Evolutionary conservation across 2,888 invertebrate genomes (phyloP), one percentile per base, ranked within the genome.

Genomic region (Diogma glabrata): DNA sequence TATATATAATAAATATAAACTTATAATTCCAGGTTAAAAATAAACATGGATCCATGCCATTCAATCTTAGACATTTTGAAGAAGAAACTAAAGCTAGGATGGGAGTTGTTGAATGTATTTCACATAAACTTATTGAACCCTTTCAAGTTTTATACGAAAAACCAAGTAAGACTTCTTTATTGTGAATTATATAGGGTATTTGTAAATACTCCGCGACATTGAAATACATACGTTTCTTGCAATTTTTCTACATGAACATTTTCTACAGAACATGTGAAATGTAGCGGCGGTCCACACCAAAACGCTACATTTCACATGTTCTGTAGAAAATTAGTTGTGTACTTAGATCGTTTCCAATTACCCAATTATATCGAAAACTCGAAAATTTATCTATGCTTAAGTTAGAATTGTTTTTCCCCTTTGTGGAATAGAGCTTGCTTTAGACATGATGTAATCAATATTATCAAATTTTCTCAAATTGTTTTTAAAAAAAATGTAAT

Each of bases 11-110:
- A 7, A 7, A 24, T 24, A 12, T 53, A 22, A 28, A 51, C 26
- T 45, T 22, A 43, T 16, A 14, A 5, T 50, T 45, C 14, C 57
- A 78, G 78, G 84, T 90, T 22, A 83, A 88, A 64, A 83, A 87
- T 65, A 94, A 92, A 72, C 89, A 93, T 69, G 93, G 93, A 45
- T 82, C 83, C 53, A 95, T 99, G 96, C 97, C 97, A 19, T 99
- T 99, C 74, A 94, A 96, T 68, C 75, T 99, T 62, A 81, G 93
- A 58, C 82, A 83, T 65, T 93, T 94, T 66, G 93, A 95, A 62
- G 96, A 97, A 67, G 97, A 97, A 70, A 93, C 89, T 56, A 96
- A 95, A 70, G 96, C 97, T 30, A 87, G 93, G 67, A 86, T 99
- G 85, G 99, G 96, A 48, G 92, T 97, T 47, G 84, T 92, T 33